Conservation (phyloP, 1,140 invertebrate species). For the Callitettix versicolor region DNA sequence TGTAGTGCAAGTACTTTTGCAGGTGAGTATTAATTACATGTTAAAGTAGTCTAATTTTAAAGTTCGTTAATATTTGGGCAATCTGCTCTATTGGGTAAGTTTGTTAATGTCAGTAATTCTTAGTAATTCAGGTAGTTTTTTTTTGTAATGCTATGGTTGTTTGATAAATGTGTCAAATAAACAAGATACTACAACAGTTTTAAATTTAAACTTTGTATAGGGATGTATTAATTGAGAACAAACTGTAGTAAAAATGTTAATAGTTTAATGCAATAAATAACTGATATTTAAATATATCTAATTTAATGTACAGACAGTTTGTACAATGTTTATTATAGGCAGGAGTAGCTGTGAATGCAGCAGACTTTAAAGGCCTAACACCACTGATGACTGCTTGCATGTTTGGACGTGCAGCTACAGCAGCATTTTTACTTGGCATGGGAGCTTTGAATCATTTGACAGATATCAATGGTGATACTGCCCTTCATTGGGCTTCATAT, state of each 20-base stretch:
- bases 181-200: too few relatives aligned
- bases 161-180: too few relatives aligned
- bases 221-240: too few relatives aligned
- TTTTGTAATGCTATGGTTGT: too few relatives aligned
- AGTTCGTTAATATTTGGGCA: background rate
- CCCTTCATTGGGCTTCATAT: slow-evolving; percentile 86
- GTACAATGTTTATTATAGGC: slow-evolving; percentile 43
- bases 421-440: slow-evolving; percentile 79
- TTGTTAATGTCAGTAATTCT: background rate
- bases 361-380: slow-evolving; percentile 82
- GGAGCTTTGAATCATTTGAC: slow-evolving; percentile 71
- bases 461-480: slow-evolving; percentile 86
- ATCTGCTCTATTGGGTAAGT: background rate
- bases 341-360: slow-evolving; percentile 79
- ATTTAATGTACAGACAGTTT: too few relatives aligned
- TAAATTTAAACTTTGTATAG: too few relatives aligned
- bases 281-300: too few relatives aligned
- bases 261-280: too few relatives aligned
- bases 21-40: slow-evolving; percentile 41
- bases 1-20: slow-evolving; percentile 69
- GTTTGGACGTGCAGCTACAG: slow-evolving; percentile 81
- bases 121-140: too few relatives aligned
- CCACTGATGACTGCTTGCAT: slow-evolving; percentile 86
- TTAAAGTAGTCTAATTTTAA: too few relatives aligned
- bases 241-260: too few relatives aligned